Evolutionary conservation across 2,113 vertebrate genomes (phyloP).

Genomic region (Thomomys bottae): DNA sequence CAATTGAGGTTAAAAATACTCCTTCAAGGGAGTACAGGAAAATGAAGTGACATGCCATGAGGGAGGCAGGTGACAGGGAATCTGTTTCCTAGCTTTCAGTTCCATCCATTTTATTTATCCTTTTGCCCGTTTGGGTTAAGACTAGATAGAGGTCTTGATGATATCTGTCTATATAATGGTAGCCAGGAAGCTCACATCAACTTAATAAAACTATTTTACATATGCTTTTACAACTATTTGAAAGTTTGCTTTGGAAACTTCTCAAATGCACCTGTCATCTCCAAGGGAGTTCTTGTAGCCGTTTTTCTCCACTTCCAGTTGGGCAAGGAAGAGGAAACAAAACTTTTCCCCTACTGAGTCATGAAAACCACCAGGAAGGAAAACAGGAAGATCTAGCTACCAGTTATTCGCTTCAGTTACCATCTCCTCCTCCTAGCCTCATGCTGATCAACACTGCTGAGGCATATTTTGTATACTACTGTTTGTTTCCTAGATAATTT

Average conservation of each 20-base stretch:
- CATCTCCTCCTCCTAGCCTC: not conserved
- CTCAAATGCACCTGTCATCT: not conserved
- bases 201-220: not conserved
- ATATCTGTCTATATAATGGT: not conserved
- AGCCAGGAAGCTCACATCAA: not conserved
- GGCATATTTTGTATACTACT: not conserved
- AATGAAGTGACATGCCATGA: constrained; percentile 20
- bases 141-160: not conserved
- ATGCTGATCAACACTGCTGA: not conserved
- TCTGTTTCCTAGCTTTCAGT: not conserved
- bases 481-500: not conserved
- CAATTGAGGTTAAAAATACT: constrained; percentile 20
- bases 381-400: constrained; percentile 4
- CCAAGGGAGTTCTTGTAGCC: not conserved
- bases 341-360: constrained; percentile 31
- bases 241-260: constrained; percentile 39
- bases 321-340: constrained; percentile 52
- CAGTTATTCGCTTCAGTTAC: constrained; percentile 42
- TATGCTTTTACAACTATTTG: not conserved
- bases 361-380: constrained; percentile 33
- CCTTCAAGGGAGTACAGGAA: not conserved
- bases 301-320: constrained; percentile 45
- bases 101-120: constrained; percentile 1
- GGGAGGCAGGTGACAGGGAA: not conserved
- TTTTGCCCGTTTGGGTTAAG: constrained; percentile 19